Base-by-base conservation (phyloP, 2,888 invertebrate species). In the Sericinus montela region DNA sequence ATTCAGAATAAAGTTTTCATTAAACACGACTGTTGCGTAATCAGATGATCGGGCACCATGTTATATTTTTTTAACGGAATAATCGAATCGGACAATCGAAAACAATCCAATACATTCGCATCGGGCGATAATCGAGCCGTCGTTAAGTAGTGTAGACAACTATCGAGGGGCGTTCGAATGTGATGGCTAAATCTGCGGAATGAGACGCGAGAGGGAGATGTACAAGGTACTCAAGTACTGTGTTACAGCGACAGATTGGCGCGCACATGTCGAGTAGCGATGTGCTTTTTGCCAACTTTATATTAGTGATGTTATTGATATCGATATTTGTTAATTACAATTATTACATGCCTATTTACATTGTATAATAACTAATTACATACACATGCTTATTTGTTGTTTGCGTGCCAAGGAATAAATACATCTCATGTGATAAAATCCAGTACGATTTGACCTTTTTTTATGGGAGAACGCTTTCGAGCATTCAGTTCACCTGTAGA, bases 261-360 rank as follows among this genome's bases (percentile, higher is more conserved):
- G 81, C 80, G 80, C 87, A 88, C 87, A 88, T 88, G 87, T 83
- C 83, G 80, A 71, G 80, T 74, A 74, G 75, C 78, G 86, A 82
- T 87, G 87, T 75, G 83, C 87, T 87, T 87, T 87, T 85, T 78
- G 81, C 80, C 60, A 76, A 74, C 66, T 75, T 67, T 58, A 35
- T 38, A 47, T 39, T 63, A 56, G 63, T 51, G 62, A 53, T 60
- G 55, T 59, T 10, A 16, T 15, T 14, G 10, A 4, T 56, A 48
- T 45, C 36, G 37, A 37, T 30, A 8, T 19, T 5, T 19, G 5
- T 3, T 19, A 2, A 19, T 5, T 5, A 5, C 19, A 19, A 19
- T 19, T 19, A 19, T 19, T 19, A 19, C n/a, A n/a, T n/a, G n/a
- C n/a, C n/a, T n/a, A n/a, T n/a, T n/a, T n/a, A n/a, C n/a, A n/a